Percentiles rank a stretch among this genome's conserved stretches.
Conservation (phyloP, 2,888 invertebrate species). For the Diadegma fenestrale region DNA sequence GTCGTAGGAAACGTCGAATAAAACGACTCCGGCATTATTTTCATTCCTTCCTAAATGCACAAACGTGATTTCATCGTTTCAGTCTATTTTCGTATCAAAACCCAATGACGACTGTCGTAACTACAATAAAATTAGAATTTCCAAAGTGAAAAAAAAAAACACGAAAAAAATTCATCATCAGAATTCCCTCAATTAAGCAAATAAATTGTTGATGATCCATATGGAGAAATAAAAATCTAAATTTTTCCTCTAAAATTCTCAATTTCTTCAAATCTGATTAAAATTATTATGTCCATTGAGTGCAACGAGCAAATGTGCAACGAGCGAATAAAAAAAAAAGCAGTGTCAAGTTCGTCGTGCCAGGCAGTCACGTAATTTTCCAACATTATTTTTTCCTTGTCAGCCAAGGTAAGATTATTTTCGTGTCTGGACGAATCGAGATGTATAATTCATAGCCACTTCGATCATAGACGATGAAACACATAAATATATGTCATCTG, state of each 20-base stretch:
- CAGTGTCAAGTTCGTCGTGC: constrained; percentile 48
- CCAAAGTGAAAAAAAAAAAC: background rate
- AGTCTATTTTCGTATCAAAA: background rate
- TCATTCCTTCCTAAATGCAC: constrained; percentile 3
- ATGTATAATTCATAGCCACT: constrained; percentile 7
- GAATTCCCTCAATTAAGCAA: background rate
- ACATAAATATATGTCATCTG: background rate
- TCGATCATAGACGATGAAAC: background rate
- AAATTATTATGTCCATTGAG: background rate
- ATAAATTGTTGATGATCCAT: background rate
- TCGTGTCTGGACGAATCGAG: constrained; percentile 8
- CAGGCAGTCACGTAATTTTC: constrained; percentile 15
- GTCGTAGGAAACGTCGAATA: constrained; percentile 46
- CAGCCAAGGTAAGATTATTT: constrained; percentile 10
- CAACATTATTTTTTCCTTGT: constrained; percentile 37
- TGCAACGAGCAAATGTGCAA: constrained; percentile 20
- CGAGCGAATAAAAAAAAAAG: background rate
- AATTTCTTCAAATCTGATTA: background rate
- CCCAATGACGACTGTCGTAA: background rate
- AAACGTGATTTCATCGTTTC: background rate
- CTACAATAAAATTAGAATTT: background rate
- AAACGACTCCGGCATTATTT: constrained; percentile 3
- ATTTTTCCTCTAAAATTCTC: background rate
- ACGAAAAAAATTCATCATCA: background rate
- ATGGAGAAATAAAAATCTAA: background rate